Percentiles rank a stretch among this genome's conserved stretches.
phyloP scores from a whole-genome alignment of 2,113 vertebrate genomes.

The Cygnus atratus region DNA sequence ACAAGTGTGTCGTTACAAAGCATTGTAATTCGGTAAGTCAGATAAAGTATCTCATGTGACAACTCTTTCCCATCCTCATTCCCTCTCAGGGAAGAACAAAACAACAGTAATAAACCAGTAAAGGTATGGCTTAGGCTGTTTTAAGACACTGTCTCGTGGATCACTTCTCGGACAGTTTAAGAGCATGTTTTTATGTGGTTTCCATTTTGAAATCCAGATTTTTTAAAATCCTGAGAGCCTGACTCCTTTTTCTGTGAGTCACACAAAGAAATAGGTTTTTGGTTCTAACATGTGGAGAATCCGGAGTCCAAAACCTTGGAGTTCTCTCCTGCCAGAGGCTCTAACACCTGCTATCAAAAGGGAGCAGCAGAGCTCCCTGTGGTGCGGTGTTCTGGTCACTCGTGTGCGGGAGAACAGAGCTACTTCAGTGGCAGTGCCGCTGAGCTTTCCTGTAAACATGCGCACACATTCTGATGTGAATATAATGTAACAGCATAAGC shows the following conservation, averaged over 20 bases:
- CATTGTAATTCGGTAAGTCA: not conserved
- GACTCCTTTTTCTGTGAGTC: not conserved
- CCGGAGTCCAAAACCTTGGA: not conserved
- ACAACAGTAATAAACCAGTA: not conserved
- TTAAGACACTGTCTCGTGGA: not conserved
- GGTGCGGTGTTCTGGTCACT: not conserved
- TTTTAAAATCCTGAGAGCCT: not conserved
- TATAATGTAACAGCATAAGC: not conserved
- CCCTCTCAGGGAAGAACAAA: not conserved
- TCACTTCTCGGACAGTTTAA: not conserved
- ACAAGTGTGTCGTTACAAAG: not conserved
- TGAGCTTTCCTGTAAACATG: rapidly evolving
- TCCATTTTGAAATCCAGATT: not conserved
- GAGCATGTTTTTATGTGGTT: conserved; percentile 5
- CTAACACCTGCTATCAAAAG: not conserved
- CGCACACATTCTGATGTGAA: not conserved
- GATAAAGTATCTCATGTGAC: not conserved
- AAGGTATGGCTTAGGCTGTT: not conserved
- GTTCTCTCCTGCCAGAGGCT: not conserved
- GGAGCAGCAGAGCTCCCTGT: not conserved
- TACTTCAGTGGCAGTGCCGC: not conserved
- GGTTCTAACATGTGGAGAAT: not conserved
- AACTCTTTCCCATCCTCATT: not conserved
- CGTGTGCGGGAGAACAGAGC: not conserved
- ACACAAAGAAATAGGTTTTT: not conserved